phyloP scores from a whole-genome alignment of 2,797 vertebrate species.

The Pangasius larnaudii region DNA sequence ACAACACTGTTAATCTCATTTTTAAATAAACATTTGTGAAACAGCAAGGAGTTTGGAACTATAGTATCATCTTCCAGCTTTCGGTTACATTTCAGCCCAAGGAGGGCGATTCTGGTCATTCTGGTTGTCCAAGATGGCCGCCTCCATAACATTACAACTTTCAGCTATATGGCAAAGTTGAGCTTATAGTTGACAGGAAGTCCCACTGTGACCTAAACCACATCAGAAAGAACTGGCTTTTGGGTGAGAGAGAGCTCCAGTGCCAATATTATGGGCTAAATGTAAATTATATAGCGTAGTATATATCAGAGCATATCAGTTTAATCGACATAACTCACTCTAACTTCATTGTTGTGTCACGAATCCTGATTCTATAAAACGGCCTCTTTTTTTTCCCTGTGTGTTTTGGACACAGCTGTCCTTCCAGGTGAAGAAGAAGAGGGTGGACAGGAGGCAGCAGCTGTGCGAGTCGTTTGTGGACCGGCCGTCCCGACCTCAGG shows the following conservation, averaged over 20 bases:
- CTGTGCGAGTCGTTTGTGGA: conserved; percentile 84
- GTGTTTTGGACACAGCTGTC: conserved; percentile 73
- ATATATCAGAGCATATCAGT: not conserved
- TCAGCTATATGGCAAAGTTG: not conserved
- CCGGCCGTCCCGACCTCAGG: conserved; percentile 80
- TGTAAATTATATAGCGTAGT: no score
- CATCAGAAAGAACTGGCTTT: not conserved
- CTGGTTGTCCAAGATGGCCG: not conserved
- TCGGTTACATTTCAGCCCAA: no score
- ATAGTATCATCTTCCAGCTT: no score
- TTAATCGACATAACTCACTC: not conserved
- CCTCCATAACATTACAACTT: not conserved
- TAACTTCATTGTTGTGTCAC: not conserved
- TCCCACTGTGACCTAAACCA: not conserved
- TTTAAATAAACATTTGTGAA: not conserved
- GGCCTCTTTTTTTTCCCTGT: not conserved
- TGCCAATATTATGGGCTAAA: no score
- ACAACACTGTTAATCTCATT: not conserved
- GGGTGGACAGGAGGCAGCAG: not conserved
- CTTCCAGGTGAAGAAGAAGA: conserved; percentile 78
- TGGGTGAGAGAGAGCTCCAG: not conserved
- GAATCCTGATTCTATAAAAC: not conserved
- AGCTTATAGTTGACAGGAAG: not conserved
- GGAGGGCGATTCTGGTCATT: not conserved
- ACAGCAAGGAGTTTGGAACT: not conserved